These are phyloP conservation scores for Regulus satrapa DNA, from an alignment of 2,113 vertebrate species.

Conservation along the genomic window DNA sequence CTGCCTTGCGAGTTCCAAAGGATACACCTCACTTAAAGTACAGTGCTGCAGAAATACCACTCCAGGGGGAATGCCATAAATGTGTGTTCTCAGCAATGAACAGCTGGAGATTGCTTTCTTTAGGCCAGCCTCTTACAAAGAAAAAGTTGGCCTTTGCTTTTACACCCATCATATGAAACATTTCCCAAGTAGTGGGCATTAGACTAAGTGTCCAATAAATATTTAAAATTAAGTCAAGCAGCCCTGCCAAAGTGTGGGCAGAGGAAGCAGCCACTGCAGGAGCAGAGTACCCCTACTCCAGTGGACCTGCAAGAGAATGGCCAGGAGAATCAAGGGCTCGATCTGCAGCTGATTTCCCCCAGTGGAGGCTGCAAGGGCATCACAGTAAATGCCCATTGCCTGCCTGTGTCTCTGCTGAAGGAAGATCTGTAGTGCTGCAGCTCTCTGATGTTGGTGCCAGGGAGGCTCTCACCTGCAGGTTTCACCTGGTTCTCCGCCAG, in stretches of 20 bases:
- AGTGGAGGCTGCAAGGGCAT: not conserved
- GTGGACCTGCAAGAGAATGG: fast-evolving
- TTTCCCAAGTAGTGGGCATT: not conserved
- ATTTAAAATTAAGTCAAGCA: not conserved
- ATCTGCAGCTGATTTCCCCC: not conserved
- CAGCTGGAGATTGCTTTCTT: not conserved
- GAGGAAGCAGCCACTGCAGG: not conserved
- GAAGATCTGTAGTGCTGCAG: not conserved
- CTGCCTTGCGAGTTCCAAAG: not conserved
- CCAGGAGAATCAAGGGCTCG: not conserved
- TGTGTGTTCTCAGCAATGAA: not conserved
- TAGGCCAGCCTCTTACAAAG: not conserved
- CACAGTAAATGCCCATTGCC: not conserved
- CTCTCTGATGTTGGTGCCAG: not conserved
- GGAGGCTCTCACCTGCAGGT: not conserved
- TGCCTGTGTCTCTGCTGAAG: not conserved
- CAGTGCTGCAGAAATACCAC: not conserved
- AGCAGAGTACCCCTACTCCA: not conserved
- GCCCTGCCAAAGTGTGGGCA: not conserved
- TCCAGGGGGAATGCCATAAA: not conserved
- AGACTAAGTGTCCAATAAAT: not conserved
- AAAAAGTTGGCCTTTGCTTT: not conserved
- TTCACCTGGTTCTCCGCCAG: not conserved
- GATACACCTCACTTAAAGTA: not conserved
- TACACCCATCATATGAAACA: not conserved